These are phyloP conservation scores for Cabera pusaria DNA, from an alignment of 2,888 invertebrate genomes.

Conservation along the genomic window DNA sequence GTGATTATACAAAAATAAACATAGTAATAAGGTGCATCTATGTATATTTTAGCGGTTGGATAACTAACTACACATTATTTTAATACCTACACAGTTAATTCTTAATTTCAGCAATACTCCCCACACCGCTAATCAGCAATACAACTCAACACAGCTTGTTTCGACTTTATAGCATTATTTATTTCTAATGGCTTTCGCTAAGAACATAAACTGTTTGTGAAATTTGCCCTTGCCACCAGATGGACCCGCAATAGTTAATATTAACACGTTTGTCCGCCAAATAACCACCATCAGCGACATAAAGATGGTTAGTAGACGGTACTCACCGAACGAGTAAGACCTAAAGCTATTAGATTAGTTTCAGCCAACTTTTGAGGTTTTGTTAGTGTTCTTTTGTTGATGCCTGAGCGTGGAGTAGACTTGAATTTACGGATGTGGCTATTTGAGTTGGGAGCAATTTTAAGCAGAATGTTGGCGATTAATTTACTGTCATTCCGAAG, in stretches of 20 bases:
- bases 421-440: not conserved
- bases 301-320: constrained; percentile 95
- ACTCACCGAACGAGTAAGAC: constrained; percentile 8
- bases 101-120: too few relatives aligned
- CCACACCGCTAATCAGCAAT: too few relatives aligned
- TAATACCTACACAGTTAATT: too few relatives aligned
- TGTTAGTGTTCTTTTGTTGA: constrained; percentile 23
- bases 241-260: constrained; percentile 98
- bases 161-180: constrained; percentile 7
- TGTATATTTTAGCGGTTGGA: too few relatives aligned
- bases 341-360: constrained; percentile 16
- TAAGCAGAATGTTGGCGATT: too few relatives aligned
- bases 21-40: too few relatives aligned
- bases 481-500: too few relatives aligned
- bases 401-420: constrained; percentile 27
- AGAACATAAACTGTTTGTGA: constrained; percentile 25
- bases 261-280: constrained; percentile 99
- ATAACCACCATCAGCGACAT: constrained; percentile 99
- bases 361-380: constrained; percentile 21
- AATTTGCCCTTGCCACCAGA: constrained; percentile 79
- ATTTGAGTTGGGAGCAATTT: constrained; percentile 5
- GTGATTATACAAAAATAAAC: too few relatives aligned
- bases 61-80: too few relatives aligned
- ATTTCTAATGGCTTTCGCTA: constrained; percentile 17
- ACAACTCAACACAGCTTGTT: not conserved